Conservation (phyloP, 2,888 invertebrate species). For the Cheilosia impressa region DNA sequence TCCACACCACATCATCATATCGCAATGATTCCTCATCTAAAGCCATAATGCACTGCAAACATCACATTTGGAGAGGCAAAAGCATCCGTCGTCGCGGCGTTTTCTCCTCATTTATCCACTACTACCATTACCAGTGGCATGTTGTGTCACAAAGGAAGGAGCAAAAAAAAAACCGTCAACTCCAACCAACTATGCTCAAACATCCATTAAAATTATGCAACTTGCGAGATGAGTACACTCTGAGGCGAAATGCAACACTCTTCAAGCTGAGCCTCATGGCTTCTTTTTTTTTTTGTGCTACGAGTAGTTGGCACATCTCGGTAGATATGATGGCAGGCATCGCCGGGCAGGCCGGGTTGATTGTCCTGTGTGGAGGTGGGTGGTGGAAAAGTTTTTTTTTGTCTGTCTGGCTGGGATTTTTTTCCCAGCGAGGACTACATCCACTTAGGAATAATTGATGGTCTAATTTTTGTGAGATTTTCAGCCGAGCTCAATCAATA, state of each 20-base stretch:
- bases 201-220: conserved; percentile 72
- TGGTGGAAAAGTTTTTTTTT: conserved; percentile 27
- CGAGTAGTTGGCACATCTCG: conserved; percentile 44
- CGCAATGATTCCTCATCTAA: conserved; percentile 24
- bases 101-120: conserved; percentile 38
- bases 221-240: conserved; percentile 54
- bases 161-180: conserved; percentile 10
- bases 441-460: conserved; percentile 66
- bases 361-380: conserved; percentile 57
- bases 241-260: conserved; percentile 60
- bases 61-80: conserved; percentile 50
- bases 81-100: conserved; percentile 22
- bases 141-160: conserved; percentile 32
- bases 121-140: not conserved
- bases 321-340: conserved; percentile 6
- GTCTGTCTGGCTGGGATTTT: conserved; percentile 40
- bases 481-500: conserved; percentile 18
- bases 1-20: conserved; percentile 31
- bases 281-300: conserved; percentile 24
- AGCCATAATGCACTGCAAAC: conserved; percentile 48
- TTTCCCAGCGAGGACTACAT: conserved; percentile 10
- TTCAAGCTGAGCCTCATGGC: conserved; percentile 44
- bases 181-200: conserved; percentile 55
- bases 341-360: conserved; percentile 38
- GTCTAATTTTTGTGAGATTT: conserved; percentile 35